phyloP scores from a whole-genome alignment of 2,888 invertebrate species.

The Oscheius sp. region DNA sequence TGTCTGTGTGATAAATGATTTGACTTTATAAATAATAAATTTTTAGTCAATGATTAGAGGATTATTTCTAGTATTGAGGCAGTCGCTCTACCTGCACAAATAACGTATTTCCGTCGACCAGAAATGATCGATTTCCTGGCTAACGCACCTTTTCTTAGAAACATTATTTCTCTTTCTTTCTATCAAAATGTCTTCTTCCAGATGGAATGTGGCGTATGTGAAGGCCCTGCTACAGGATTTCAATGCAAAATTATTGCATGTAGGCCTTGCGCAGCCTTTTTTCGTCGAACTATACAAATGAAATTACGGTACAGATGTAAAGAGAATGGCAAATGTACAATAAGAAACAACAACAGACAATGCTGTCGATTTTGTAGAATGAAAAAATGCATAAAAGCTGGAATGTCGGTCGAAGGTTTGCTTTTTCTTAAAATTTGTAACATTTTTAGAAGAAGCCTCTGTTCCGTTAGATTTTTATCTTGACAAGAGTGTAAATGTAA shows the following conservation, averaged over 20 bases:
- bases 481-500: background rate
- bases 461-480: background rate
- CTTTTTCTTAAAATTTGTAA: background rate
- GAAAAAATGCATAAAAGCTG: background rate
- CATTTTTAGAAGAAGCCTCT: background rate
- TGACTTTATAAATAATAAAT: background rate
- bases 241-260: constrained; percentile 10
- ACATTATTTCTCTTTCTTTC: background rate
- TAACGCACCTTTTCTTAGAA: background rate
- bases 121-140: no score
- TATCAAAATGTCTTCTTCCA: background rate
- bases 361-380: constrained; percentile 5
- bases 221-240: background rate
- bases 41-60: no score
- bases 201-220: constrained; percentile 8
- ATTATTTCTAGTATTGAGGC: no score
- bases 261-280: constrained; percentile 16
- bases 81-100: no score
- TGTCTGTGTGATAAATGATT: constrained; percentile 1
- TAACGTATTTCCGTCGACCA: no score
- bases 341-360: background rate
- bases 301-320: constrained; percentile 4
- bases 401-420: background rate
- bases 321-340: background rate
- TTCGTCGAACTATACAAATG: constrained; percentile 2